Evolutionary conservation across 2,888 invertebrate genomes (phyloP).

Genomic region (Hydrotaea diabolus): DNA sequence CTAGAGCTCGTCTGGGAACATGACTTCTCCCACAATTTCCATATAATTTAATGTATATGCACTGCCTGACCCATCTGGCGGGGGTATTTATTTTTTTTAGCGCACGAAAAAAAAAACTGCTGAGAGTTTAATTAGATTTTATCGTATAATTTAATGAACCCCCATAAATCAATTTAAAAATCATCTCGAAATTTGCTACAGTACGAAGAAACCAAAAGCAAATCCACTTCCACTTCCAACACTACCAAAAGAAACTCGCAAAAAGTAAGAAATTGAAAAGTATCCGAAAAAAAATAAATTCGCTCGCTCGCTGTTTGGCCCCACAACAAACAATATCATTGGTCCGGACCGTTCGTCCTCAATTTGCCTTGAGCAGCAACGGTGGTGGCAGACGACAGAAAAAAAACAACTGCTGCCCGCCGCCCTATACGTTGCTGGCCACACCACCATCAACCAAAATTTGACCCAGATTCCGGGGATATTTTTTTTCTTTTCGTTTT

Average conservation of each 20-base stretch:
- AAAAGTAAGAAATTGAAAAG: not conserved
- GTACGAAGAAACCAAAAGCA: not conserved
- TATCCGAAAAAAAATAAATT: not conserved
- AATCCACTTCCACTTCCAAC: not conserved
- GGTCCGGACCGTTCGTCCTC: not conserved
- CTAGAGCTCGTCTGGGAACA: too few relatives aligned
- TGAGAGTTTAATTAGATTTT: not conserved
- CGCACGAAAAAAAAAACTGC: not conserved
- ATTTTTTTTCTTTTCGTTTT: too few relatives aligned
- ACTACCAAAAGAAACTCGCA: not conserved
- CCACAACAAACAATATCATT: too few relatives aligned
- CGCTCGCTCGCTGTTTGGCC: not conserved
- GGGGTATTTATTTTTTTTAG: too few relatives aligned
- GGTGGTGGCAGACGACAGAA: too few relatives aligned
- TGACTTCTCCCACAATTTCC: too few relatives aligned
- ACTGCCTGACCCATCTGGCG: too few relatives aligned
- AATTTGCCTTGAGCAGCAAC: not conserved
- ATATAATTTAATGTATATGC: too few relatives aligned
- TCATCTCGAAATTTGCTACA: not conserved
- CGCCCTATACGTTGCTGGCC: too few relatives aligned
- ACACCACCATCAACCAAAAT: not conserved
- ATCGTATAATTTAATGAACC: constrained; percentile 1
- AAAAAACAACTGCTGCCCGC: not conserved
- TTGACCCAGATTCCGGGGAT: constrained; percentile 11
- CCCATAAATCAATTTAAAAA: not conserved